These are phyloP conservation scores for Passer domesticus DNA, from an alignment of 2,113 vertebrate species.

Conservation along the genomic window DNA sequence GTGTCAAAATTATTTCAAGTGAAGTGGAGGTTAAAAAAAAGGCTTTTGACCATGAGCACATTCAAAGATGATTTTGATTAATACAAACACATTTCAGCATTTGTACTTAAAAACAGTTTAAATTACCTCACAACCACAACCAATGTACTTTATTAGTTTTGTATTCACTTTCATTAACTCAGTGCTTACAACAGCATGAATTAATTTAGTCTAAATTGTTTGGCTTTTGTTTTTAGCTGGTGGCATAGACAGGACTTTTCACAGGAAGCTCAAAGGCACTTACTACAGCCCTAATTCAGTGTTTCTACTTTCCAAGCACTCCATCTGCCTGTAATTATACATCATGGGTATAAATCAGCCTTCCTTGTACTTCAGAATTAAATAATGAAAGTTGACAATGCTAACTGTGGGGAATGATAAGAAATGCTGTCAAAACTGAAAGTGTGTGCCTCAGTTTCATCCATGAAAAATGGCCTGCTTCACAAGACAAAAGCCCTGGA, in stretches of 20 bases:
- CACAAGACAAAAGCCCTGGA: constrained; percentile 56
- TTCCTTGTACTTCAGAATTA: constrained; percentile 58
- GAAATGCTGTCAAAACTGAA: constrained; percentile 47
- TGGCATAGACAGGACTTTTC: neutral
- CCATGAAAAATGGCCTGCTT: constrained; percentile 65
- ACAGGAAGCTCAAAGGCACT: neutral
- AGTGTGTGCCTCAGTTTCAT: constrained; percentile 47
- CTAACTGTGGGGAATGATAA: constrained; percentile 57
- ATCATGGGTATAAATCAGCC: constrained; percentile 54
- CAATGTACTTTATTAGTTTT: constrained; percentile 17
- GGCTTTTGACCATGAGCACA: constrained; percentile 36
- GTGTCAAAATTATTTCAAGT: constrained; percentile 57
- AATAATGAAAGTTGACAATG: constrained; percentile 60
- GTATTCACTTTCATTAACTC: constrained; percentile 17
- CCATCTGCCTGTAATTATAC: constrained; percentile 52
- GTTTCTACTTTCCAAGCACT: constrained; percentile 33
- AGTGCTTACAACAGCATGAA: neutral
- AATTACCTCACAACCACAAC: constrained; percentile 27
- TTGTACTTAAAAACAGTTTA: constrained; percentile 34
- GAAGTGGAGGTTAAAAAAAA: constrained; percentile 53
- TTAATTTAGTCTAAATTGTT: constrained; percentile 19
- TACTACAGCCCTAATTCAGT: neutral
- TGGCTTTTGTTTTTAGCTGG: constrained; percentile 30
- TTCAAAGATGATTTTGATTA: constrained; percentile 62
- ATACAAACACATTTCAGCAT: constrained; percentile 61